Evolutionary conservation across 2,113 vertebrate species (phyloP), one percentile per base, ranked within the genome.

Genomic region (Rostratula benghalensis): DNA sequence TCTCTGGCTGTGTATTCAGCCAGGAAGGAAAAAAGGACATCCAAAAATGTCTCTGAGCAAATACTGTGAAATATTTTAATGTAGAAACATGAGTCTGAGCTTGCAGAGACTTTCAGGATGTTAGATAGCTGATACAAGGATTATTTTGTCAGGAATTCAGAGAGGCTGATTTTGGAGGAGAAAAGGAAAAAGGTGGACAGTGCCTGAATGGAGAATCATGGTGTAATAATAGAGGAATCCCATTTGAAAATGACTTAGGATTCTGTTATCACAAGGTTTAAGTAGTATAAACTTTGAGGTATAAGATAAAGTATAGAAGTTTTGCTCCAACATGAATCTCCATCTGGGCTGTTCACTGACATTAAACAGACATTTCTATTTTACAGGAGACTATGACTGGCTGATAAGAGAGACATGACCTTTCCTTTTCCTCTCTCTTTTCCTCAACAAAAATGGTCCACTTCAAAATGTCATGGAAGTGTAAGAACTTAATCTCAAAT

Each of bases 291-390:
- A 80, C 67, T 77, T 87, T 22, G 69, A 94, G 65, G 61, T 89
- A 9, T 61, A 60, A 94, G 90, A 96, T 89, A 83, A 95, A 93
- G 81, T 86, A 70, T 8, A 88, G 87, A 96, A 95, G 88, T 48
- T 97, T 95, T 84, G 60, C 79, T 97, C 90, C 83, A 92, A 75
- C 78, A 93, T 88, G 96, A 96, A 97, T 97, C 90, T 94, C 92
- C 95, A 97, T 95, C 86, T 96, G 94, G 92, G 91, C 84, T 97
- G 92, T 94, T 98, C 96, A 97, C 89, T 98, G 97, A 97, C 96
- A 97, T 98, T 97, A 97, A 98, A 97, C 95, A 98, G 97, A 97
- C 96, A 97, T 98, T 98, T 98, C 96, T 97, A 96, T 98, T 97
- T 97, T 97, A 97, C 83, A 89, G 90, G 70, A 97, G 82, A 97